A percentile compares a stretch with the other conserved stretches of the same genome.
Conservation (phyloP, 2,113 vertebrate species). For the Corydoras sp. region DNA sequence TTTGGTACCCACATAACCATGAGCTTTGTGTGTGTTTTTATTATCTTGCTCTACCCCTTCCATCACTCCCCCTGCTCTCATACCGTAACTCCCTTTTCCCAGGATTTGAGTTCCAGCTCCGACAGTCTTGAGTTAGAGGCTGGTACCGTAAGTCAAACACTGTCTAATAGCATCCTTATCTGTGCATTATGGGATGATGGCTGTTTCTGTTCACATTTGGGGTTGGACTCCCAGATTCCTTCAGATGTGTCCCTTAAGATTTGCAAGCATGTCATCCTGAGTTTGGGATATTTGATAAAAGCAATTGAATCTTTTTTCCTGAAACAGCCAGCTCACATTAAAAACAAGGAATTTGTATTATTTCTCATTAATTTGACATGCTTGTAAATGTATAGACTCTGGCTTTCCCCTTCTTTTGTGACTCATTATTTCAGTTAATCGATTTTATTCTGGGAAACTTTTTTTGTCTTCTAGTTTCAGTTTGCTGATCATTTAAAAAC, state of each 20-base stretch:
- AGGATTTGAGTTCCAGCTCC: constrained; percentile 83
- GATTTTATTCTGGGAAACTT: too few relatives aligned
- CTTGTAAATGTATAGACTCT: constrained; percentile 26
- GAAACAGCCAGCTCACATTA: not conserved
- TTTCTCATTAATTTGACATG: constrained; percentile 22
- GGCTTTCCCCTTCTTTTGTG: too few relatives aligned
- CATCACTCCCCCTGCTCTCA: constrained; percentile 59
- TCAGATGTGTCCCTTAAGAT: constrained; percentile 38
- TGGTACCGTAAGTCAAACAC: constrained; percentile 80
- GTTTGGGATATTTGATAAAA: too few relatives aligned
- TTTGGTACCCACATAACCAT: constrained; percentile 12
- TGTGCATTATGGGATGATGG: constrained; percentile 62
- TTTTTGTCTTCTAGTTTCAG: too few relatives aligned
- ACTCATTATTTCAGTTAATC: too few relatives aligned
- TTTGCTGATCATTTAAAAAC: too few relatives aligned
- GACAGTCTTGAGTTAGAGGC: constrained; percentile 79
- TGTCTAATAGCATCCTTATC: constrained; percentile 44
- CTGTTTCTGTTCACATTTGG: constrained; percentile 47
- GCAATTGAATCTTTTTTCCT: too few relatives aligned
- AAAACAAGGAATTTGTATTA: too few relatives aligned
- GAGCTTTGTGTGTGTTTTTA: constrained; percentile 29
- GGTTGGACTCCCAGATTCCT: constrained; percentile 43
- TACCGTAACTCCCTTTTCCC: constrained; percentile 64
- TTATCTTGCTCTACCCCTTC: constrained; percentile 54
- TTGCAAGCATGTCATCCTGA: constrained; percentile 39